These are phyloP conservation scores for Pelusios castaneus DNA, from an alignment of 2,113 vertebrate genomes.

Conservation along the genomic window DNA sequence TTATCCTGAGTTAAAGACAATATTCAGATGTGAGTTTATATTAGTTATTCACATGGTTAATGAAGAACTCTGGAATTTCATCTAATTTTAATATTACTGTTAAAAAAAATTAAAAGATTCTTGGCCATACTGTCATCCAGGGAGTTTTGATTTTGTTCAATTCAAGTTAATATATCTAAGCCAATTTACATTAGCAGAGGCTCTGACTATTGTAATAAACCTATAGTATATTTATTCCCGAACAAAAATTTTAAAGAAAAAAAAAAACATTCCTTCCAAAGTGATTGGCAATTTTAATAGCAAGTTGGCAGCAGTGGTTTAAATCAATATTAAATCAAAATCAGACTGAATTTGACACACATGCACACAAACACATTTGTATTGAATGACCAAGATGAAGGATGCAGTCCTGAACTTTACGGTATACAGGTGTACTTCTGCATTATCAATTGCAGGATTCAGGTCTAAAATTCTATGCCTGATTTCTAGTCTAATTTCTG, in stretches of 20 bases:
- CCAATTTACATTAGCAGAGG: neutral
- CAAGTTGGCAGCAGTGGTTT: neutral
- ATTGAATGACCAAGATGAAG: neutral
- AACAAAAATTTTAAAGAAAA: neutral
- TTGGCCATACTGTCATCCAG: neutral
- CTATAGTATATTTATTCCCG: neutral
- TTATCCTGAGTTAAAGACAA: neutral
- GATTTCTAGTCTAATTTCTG: neutral
- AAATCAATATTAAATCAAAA: slow-evolving; percentile 4
- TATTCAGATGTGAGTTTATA: slow-evolving; percentile 22
- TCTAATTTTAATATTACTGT: slow-evolving; percentile 21
- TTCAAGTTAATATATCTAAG: slow-evolving; percentile 35
- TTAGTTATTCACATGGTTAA: neutral
- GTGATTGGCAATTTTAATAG: slow-evolving; percentile 5
- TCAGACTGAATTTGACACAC: neutral
- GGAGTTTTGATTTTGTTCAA: too few species aligned
- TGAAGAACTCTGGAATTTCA: slow-evolving; percentile 25
- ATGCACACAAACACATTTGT: neutral
- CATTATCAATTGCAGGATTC: too few species aligned
- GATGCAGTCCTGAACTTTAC: neutral
- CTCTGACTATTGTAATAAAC: neutral
- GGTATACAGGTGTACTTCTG: too few species aligned
- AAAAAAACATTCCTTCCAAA: neutral
- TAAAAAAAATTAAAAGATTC: neutral
- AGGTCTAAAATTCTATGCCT: neutral